phyloP scores from a whole-genome alignment of 2,797 vertebrate species.

The Leptodactylus fallax region DNA sequence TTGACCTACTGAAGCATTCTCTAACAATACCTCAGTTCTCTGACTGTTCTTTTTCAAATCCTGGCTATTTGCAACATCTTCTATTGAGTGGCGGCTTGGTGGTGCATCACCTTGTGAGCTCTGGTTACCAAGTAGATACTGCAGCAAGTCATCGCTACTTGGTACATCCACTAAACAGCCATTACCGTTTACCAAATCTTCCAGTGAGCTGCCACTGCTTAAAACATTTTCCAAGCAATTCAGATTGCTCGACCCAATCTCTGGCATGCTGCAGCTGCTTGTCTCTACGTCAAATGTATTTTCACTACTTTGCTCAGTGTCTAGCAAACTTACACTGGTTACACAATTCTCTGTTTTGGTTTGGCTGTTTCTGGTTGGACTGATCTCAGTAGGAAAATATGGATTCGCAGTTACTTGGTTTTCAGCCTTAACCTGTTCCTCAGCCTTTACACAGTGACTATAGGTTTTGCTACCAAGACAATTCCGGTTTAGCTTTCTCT shows the following conservation, averaged over 20 bases:
- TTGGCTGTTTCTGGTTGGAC: neutral
- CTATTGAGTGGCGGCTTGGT: neutral
- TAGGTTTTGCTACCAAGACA: conserved; percentile 15
- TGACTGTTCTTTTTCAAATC: neutral
- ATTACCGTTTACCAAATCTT: neutral
- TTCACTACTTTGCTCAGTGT: neutral
- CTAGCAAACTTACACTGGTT: neutral
- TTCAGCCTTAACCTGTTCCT: no score
- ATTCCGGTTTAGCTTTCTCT: conserved; percentile 42
- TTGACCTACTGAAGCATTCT: neutral
- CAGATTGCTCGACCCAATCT: neutral
- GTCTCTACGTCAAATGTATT: neutral
- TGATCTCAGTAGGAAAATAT: neutral
- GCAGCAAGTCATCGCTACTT: neutral
- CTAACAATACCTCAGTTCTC: neutral
- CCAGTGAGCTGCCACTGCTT: neutral
- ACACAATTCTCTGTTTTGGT: neutral
- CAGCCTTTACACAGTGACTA: neutral
- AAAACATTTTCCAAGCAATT: neutral
- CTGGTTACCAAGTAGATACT: neutral
- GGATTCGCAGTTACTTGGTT: neutral
- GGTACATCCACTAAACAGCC: neutral
- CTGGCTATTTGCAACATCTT: neutral
- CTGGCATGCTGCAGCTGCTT: neutral
- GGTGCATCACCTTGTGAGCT: neutral